Evolutionary conservation across 92 coral and sea anemone species (phyloP).

Genomic region (Epizoanthus rinbou): DNA sequence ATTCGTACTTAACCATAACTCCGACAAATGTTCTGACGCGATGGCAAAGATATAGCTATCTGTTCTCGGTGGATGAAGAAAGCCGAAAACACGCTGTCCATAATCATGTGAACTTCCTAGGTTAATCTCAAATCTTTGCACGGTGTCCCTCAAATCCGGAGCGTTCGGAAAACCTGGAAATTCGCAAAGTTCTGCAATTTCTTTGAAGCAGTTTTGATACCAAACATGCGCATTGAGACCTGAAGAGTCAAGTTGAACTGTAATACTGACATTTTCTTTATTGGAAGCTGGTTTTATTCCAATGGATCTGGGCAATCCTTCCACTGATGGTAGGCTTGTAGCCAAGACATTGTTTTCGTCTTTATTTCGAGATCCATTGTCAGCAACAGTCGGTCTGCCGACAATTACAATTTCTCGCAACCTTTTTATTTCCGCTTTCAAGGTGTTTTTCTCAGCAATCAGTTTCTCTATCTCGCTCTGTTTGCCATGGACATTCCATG

Average conservation of each 20-base stretch:
- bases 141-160: slow-evolving; percentile 29
- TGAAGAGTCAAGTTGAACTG: background rate
- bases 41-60: slow-evolving; percentile 47
- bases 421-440: background rate
- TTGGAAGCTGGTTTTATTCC: background rate
- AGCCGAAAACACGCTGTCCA: slow-evolving; percentile 46
- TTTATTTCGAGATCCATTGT: background rate
- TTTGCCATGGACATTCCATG: background rate
- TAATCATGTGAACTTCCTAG: background rate
- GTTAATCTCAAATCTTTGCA: background rate
- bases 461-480: background rate
- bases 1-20: slow-evolving; percentile 48
- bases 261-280: background rate
- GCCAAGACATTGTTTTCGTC: background rate
- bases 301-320: background rate
- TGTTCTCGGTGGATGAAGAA: slow-evolving; percentile 35
- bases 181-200: slow-evolving; percentile 26
- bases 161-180: slow-evolving; percentile 49
- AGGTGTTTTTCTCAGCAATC: background rate
- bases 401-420: background rate
- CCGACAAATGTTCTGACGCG: slow-evolving; percentile 42
- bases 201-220: slow-evolving; percentile 30
- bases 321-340: no score
- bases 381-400: no score
- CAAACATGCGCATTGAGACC: slow-evolving; percentile 49